Conservation (phyloP, 2,888 invertebrate species). For the Tubulanus polymorphus region DNA sequence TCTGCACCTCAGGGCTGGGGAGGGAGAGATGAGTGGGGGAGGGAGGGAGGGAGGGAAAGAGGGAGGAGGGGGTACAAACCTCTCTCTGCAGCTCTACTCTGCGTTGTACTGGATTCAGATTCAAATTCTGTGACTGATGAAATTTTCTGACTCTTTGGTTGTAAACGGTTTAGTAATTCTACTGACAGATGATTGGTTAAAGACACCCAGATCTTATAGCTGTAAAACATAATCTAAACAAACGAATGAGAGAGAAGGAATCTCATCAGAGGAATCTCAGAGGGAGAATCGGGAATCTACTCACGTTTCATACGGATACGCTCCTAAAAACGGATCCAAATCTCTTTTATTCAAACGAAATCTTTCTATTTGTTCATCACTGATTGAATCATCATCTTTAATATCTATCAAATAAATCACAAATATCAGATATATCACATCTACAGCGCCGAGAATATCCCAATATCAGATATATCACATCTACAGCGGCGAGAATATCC, state of each 20-base stretch:
- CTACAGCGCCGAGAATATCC: too few species aligned
- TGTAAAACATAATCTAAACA: constrained; percentile 43
- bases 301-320: constrained; percentile 78
- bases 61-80: too few species aligned
- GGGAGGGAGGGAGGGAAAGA: too few species aligned
- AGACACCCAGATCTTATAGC: constrained; percentile 79
- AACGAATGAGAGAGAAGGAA: too few species aligned
- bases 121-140: constrained; percentile 76
- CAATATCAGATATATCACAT: too few species aligned
- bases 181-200: constrained; percentile 68
- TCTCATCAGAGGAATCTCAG: background rate
- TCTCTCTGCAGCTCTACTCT: constrained; percentile 19
- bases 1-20: too few species aligned
- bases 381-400: constrained; percentile 56
- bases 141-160: constrained; percentile 72
- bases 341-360: constrained; percentile 68
- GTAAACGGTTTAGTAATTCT: constrained; percentile 62
- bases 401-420: constrained; percentile 31
- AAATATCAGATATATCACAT: too few species aligned
- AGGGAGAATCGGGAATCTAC: constrained; percentile 3
- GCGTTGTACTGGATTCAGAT: constrained; percentile 40
- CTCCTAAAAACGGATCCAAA: constrained; percentile 75
- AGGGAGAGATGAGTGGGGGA: too few species aligned
- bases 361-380: constrained; percentile 62
- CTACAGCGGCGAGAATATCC: too few species aligned